phyloP scores from a whole-genome alignment of 2,797 vertebrate species.

The Aplochiton taeniatus region DNA sequence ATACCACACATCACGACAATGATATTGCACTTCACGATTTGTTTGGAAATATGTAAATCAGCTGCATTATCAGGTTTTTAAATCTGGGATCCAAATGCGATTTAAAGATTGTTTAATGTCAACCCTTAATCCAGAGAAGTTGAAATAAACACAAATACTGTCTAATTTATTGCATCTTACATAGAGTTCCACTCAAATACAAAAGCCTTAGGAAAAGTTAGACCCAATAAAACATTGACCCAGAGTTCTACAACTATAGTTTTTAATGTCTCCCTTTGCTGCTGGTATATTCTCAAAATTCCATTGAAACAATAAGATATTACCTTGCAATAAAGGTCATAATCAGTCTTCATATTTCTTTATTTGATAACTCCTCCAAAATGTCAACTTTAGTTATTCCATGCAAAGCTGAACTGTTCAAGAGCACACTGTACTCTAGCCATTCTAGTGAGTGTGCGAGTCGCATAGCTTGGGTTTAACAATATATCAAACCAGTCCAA shows the following conservation, averaged over 20 bases:
- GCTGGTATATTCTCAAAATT: too few relatives aligned
- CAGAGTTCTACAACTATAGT: background rate
- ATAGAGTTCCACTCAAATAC: too few relatives aligned
- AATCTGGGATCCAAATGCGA: too few relatives aligned
- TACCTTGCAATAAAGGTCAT: constrained; percentile 69
- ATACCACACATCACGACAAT: too few relatives aligned
- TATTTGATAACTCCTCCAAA: background rate
- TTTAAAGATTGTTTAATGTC: too few relatives aligned
- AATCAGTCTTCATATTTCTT: constrained; percentile 47
- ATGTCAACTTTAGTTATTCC: constrained; percentile 1
- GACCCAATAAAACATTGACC: background rate
- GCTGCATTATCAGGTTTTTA: too few relatives aligned
- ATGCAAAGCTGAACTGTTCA: constrained; percentile 10
- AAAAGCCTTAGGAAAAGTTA: background rate
- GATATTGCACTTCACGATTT: too few relatives aligned
- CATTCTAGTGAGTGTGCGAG: background rate
- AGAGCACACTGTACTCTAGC: background rate
- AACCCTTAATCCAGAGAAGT: too few relatives aligned
- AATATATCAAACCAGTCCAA: constrained; percentile 55
- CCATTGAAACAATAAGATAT: constrained; percentile 2
- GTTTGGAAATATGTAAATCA: too few relatives aligned
- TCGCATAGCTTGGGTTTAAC: constrained; percentile 21
- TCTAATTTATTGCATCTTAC: too few relatives aligned
- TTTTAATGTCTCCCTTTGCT: too few relatives aligned
- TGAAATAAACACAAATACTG: too few relatives aligned